These are phyloP conservation scores for Pseudococcus viburni DNA, from an alignment of 2,888 invertebrate genomes.

Conservation along the genomic window DNA sequence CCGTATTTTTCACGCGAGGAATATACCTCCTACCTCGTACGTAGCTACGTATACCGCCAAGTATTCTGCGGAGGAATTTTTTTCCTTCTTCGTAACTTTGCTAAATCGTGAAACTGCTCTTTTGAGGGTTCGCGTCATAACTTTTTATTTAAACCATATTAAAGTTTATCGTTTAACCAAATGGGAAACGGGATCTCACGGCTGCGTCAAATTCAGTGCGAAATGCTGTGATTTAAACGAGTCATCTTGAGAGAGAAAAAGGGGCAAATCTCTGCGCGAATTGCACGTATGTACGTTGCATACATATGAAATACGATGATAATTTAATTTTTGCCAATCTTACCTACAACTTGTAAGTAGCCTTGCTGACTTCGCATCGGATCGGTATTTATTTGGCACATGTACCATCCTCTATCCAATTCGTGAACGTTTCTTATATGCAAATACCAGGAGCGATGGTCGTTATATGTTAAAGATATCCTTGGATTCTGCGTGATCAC, in stretches of 20 bases:
- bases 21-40: too few relatives aligned
- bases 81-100: background rate
- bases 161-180: conserved; percentile 55
- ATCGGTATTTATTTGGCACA: conserved; percentile 94
- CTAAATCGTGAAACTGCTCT: conserved; percentile 46
- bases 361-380: conserved; percentile 94
- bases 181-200: conserved; percentile 19
- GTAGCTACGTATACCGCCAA: background rate
- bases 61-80: background rate
- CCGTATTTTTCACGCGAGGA: conserved; percentile 60
- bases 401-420: conserved; percentile 90
- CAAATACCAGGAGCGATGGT: conserved; percentile 92
- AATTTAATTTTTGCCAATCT: conserved; percentile 71
- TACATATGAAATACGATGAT: conserved; percentile 15
- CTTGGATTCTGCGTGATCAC: conserved; percentile 92
- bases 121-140: conserved; percentile 53
- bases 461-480: conserved; percentile 88
- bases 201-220: conserved; percentile 19
- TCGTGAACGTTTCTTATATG: conserved; percentile 91
- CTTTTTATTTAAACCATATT: conserved; percentile 54
- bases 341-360: conserved; percentile 92
- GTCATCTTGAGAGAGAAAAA: conserved; percentile 1
- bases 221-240: conserved; percentile 47
- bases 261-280: background rate
- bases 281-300: background rate